Conservation (phyloP, 2,797 vertebrate genomes). For the Amazonetta brasiliensis region DNA sequence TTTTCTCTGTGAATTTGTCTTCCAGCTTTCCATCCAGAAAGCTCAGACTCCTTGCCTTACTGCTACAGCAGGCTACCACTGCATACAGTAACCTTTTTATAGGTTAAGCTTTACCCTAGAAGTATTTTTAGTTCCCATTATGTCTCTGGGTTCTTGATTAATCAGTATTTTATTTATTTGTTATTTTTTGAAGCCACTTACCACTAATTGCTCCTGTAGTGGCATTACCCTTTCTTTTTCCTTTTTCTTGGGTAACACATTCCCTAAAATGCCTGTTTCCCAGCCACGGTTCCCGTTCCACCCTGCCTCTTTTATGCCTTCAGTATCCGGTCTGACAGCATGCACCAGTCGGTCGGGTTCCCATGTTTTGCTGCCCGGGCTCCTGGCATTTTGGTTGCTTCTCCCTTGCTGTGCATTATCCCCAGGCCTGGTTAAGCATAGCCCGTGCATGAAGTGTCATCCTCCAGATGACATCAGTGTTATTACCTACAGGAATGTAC, state of each 20-base stretch:
- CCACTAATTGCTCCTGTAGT: background rate
- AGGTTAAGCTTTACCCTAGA: background rate
- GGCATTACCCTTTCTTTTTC: background rate
- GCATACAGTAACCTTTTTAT: background rate
- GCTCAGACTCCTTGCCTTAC: background rate
- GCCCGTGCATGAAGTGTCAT: background rate
- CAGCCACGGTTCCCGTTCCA: background rate
- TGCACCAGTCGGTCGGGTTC: slow-evolving; percentile 12
- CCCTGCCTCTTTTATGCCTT: background rate
- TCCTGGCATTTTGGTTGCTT: background rate
- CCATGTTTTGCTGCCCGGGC: background rate
- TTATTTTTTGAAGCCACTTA: background rate
- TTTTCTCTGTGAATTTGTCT: background rate
- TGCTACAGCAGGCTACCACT: background rate
- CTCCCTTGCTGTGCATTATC: background rate
- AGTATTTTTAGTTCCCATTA: background rate
- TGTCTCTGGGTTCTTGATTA: background rate
- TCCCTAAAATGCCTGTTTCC: slow-evolving; percentile 1
- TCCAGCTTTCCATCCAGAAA: background rate
- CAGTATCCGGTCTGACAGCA: slow-evolving; percentile 8
- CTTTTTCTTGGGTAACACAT: background rate
- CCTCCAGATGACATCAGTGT: background rate
- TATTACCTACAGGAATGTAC: background rate
- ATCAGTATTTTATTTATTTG: background rate
- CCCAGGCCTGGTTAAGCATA: background rate